These are phyloP conservation scores for Sphaerodactylus townsendi DNA, from an alignment of 2,113 vertebrate species.

Conservation along the genomic window DNA sequence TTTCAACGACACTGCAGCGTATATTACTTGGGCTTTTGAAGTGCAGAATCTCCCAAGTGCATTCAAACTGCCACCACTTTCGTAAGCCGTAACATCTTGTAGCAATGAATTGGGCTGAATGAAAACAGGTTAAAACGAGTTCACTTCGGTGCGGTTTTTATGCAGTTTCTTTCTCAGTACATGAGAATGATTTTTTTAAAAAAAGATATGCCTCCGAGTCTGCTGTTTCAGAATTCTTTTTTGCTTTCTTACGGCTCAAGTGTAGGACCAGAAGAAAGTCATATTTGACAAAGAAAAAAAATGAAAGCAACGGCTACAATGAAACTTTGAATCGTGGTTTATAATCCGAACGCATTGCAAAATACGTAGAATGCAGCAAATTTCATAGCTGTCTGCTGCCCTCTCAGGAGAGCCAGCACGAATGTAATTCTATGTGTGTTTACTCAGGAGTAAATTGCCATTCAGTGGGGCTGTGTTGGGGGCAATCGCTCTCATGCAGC, in stretches of 20 bases:
- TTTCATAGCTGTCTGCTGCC: no score
- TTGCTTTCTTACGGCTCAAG: not conserved
- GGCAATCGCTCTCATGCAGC: no score
- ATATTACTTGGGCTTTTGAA: not conserved
- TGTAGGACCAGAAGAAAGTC: not conserved
- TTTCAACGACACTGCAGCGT: conserved; percentile 1
- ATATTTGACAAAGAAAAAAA: not conserved
- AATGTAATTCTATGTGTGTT: no score
- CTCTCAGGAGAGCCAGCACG: no score
- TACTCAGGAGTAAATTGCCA: no score
- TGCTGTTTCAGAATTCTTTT: not conserved
- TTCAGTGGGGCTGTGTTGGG: no score
- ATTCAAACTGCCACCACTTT: not conserved
- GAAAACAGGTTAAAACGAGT: conserved; percentile 16
- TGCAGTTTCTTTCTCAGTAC: not conserved
- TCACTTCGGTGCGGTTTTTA: not conserved
- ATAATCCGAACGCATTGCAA: no score
- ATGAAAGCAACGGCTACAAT: not conserved
- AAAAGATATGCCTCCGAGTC: not conserved
- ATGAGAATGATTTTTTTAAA: not conserved
- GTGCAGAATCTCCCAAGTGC: not conserved
- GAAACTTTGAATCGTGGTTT: not conserved
- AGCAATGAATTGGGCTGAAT: not conserved
- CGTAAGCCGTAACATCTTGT: not conserved
- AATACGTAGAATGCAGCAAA: no score